Base-by-base conservation (phyloP, 1,140 invertebrate species). In the Temnothorax curvispinosus region DNA sequence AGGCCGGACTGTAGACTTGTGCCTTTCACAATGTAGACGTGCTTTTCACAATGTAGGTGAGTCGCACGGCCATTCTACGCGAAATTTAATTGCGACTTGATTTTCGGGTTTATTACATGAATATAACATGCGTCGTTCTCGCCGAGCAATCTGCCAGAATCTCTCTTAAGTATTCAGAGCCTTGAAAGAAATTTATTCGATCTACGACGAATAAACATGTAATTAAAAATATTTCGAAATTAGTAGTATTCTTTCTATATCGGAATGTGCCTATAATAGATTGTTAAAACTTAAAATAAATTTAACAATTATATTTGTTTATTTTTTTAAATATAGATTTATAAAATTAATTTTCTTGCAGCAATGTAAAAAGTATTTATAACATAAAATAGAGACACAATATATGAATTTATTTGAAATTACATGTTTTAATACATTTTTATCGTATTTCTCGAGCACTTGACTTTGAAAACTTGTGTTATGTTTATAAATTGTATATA, bases 61-160 rank as follows among this genome's bases (percentile, higher is more conserved):
- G 67, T 41, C 27, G 27, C 67, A 5, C 52, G 11, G 41, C 13
- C 52, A 60, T 47, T 74, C 56, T 47, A 38, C 69, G 41, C 27
- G 27, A 32, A 52, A 58, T 82, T 82, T 82, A 58, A 82, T 82
- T 72, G 27, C 65, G 13, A 72, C 65, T 82, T 72, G 67, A 82
- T 72, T 82, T 82, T 72, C 9, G 67, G 27, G 52, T 82, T 72
- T 82, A 82, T 82, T 58, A 35, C 67, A 21, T 15, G 52, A 18
- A 44, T 21, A 56, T 56, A 52, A 56, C 4, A 44, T 58, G 67
- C 60, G 11, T 50, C 21, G 3, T 11, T 72, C 65, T 56, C 65
- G 3, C 5, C 15, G 8, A 47, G 27, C 6, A 47, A 27, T 52
- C 9, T 7, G 15, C 11, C 64, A 18, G 32, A 9, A 27, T 54